Conservation (phyloP, 2,888 invertebrate species). For the Bembecia ichneumoniformis region DNA sequence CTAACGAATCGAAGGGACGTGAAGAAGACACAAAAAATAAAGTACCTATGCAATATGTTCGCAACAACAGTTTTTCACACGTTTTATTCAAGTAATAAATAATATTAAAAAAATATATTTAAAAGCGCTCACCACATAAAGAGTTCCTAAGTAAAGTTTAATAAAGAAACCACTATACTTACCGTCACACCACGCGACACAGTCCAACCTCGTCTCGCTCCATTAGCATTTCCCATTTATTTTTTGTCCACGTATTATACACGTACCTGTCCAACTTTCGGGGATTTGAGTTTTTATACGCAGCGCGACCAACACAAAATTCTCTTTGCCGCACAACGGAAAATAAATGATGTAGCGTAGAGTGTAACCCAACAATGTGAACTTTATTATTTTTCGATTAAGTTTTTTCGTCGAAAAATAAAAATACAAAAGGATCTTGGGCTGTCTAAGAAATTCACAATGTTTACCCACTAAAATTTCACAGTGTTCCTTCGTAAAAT, state of each 20-base stretch:
- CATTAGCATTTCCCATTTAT: conserved; percentile 73
- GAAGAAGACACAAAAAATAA: no score
- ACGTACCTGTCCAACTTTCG: conserved; percentile 69
- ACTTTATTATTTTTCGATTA: conserved; percentile 55
- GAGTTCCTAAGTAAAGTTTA: no score
- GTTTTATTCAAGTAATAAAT: no score
- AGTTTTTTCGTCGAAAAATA: conserved; percentile 25
- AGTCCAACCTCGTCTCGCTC: conserved; percentile 60
- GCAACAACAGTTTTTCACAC: no score
- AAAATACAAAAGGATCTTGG: background rate
- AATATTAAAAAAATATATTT: no score
- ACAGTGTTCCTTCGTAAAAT: background rate
- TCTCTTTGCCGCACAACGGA: conserved; percentile 55
- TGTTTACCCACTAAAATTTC: background rate
- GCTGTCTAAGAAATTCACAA: no score
- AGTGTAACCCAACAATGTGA: conserved; percentile 29
- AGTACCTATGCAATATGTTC: no score
- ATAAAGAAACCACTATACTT: conserved; percentile 23
- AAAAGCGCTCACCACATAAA: background rate
- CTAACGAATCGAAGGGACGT: no score
- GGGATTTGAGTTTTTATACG: conserved; percentile 65
- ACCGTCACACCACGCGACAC: conserved; percentile 27
- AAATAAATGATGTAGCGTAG: conserved; percentile 63
- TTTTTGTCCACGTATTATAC: conserved; percentile 72
- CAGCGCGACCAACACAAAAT: conserved; percentile 68